These are phyloP conservation scores for Cichladusa arquata DNA, from an alignment of 2,113 vertebrate genomes.

Conservation along the genomic window DNA sequence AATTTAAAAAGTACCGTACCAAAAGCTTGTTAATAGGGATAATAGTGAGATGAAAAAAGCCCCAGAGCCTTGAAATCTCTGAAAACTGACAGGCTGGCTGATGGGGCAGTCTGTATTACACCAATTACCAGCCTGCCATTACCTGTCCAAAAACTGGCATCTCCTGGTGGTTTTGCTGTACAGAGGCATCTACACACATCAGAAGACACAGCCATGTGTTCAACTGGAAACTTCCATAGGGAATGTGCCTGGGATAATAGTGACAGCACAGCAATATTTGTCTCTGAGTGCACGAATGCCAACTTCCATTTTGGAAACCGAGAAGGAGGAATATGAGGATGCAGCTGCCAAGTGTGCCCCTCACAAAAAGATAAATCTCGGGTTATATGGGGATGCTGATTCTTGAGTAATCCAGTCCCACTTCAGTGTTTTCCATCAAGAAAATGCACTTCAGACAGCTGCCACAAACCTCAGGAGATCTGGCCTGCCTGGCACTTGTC, in stretches of 20 bases:
- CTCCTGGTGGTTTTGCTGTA: not conserved
- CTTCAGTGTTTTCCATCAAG: not conserved
- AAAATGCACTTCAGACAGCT: not conserved
- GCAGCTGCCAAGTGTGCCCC: not conserved
- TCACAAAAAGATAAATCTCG: not conserved
- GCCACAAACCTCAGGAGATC: not conserved
- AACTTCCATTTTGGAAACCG: not conserved
- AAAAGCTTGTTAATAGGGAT: not conserved
- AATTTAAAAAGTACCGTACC: not conserved
- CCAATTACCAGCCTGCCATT: not conserved
- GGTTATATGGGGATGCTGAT: not conserved
- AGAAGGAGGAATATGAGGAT: not conserved
- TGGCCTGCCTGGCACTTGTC: not conserved
- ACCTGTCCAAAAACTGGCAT: not conserved
- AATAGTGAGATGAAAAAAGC: not conserved
- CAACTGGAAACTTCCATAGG: not conserved
- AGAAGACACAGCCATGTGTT: not conserved
- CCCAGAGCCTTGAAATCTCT: not conserved
- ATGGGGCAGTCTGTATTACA: not conserved
- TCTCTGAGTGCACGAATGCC: not conserved
- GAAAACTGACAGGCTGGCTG: not conserved
- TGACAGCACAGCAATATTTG: not conserved
- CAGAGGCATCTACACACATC: accelerated
- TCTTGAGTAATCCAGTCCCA: not conserved
- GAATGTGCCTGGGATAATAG: accelerated